Evolutionary conservation across 37 sponge, comb jelly and placozoan genomes (phyloP).

Genomic region (Spongilla lacustris): DNA sequence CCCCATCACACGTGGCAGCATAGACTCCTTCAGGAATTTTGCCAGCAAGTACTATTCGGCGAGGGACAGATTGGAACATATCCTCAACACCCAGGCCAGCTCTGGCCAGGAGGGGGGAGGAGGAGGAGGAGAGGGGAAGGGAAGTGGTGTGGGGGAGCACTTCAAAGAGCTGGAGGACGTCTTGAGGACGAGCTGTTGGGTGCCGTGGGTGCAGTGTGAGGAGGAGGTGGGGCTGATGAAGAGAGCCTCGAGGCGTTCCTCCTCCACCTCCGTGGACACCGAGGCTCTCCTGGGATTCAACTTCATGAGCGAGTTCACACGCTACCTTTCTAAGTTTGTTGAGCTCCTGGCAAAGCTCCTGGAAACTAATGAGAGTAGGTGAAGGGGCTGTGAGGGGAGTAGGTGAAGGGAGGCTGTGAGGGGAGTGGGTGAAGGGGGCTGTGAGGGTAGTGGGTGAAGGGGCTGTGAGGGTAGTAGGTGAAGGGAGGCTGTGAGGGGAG

Average conservation of each 20-base stretch:
- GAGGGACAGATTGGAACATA: slow-evolving; percentile 14
- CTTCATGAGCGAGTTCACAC: slow-evolving; percentile 41
- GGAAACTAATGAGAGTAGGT: slow-evolving; percentile 3
- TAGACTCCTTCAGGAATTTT: slow-evolving; percentile 15
- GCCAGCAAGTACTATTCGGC: slow-evolving; percentile 14
- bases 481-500: not conserved
- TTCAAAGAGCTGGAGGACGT: not conserved
- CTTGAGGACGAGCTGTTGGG: no score
- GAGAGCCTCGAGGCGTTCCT: not conserved
- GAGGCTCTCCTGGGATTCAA: not conserved
- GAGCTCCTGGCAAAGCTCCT: slow-evolving; percentile 43
- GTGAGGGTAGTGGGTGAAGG: not conserved
- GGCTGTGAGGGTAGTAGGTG: no score
- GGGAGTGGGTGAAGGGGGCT: not conserved
- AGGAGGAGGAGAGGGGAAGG: not conserved
- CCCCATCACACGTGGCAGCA: not conserved
- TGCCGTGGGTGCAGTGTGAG: not conserved
- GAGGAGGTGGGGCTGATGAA: not conserved
- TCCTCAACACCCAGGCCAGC: not conserved
- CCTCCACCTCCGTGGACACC: not conserved
- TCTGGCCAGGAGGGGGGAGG: no score
- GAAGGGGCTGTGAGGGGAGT: not conserved
- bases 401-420: no score
- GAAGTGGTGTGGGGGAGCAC: not conserved
- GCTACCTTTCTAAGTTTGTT: slow-evolving; percentile 49